Evolutionary conservation across 2,888 invertebrate species (phyloP).

Genomic region (Shargacucullia verbasci): DNA sequence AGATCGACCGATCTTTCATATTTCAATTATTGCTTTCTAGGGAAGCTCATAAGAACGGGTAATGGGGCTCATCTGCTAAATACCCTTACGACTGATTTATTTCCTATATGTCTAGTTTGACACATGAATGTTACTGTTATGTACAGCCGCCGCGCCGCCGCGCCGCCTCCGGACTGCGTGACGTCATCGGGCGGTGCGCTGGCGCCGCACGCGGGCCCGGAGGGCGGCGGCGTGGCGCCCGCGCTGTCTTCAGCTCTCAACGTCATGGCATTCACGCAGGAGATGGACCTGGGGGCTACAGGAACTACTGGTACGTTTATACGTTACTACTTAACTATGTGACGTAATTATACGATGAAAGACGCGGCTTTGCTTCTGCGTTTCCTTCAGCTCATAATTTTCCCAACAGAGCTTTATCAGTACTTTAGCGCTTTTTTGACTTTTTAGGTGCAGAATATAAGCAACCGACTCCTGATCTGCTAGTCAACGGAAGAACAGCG

Average conservation of each 20-base stretch:
- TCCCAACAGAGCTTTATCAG: no score
- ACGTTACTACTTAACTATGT: background rate
- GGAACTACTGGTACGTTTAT: slow-evolving; percentile 25
- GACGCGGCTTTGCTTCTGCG: no score
- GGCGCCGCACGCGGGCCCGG: slow-evolving; percentile 67
- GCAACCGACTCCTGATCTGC: slow-evolving; percentile 78
- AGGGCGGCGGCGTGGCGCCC: slow-evolving; percentile 82
- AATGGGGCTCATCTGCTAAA: no score
- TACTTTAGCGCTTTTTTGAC: background rate
- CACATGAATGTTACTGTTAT: no score
- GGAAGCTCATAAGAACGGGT: no score
- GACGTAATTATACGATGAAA: no score
- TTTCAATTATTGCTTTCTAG: no score
- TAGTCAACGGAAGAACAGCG: slow-evolving; percentile 73
- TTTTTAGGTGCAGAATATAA: slow-evolving; percentile 61
- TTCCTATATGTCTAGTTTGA: no score
- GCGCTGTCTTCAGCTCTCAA: slow-evolving; percentile 94
- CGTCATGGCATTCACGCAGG: slow-evolving; percentile 94
- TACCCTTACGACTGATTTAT: no score
- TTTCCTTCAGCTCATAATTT: no score
- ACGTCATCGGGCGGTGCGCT: slow-evolving; percentile 38
- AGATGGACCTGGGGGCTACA: slow-evolving; percentile 86
- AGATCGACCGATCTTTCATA: no score
- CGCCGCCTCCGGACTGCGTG: slow-evolving; percentile 76
- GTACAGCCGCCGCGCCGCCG: slow-evolving; percentile 63